Evolutionary conservation across 2,113 vertebrate genomes (phyloP), one percentile per base, ranked within the genome.

Genomic region (Hemiprocne comata): DNA sequence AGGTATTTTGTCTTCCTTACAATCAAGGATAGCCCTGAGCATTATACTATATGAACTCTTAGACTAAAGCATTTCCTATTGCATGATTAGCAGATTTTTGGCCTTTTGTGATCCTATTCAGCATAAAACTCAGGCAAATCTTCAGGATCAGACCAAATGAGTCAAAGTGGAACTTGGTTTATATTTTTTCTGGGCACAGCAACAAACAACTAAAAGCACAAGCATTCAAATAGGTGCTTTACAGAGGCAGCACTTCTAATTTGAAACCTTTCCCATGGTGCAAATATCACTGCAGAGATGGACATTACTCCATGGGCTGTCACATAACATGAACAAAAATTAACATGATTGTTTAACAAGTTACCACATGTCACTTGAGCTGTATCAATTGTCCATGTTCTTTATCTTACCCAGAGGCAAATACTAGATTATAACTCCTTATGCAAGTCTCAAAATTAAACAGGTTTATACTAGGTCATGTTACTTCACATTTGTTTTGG

Each of bases 281-380:
- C 67, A 53, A 36, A 46, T 6, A 13, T 23, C 75, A 46, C 2
- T 20, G 46, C 29, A 87, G 44, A 76, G 48, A 57, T 67, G 65
- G 46, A 42, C 42, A 25, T 81, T 4, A 46, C 44, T 72, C 46
- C 53, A 31, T 4, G 31, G 57, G 76, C 80, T 89, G 89, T 91
- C 91, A 92, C 69, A 86, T 92, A 86, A 84, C 88, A 93, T 94
- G 75, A 94, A 70, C 66, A 92, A 62, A 92, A 92, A 10, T 66
- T 40, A 80, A 38, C 2, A 2, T 60, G 92, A 92, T 38, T 66
- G 50, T 90, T 82, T 80, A 81, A 81, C 90, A 71, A 88, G 90
- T 67, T 70, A 31, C 55, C 60, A 66, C 96, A 29, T 11, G 87
- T 72, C 85, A 83, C 60, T 40, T 34, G 74, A 48, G 79, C 75